Percentiles rank a stretch among this genome's conserved stretches.
These are phyloP conservation scores for Odobenus rosmarus DNA, from an alignment of 2,113 vertebrate genomes.

Conservation along the genomic window DNA sequence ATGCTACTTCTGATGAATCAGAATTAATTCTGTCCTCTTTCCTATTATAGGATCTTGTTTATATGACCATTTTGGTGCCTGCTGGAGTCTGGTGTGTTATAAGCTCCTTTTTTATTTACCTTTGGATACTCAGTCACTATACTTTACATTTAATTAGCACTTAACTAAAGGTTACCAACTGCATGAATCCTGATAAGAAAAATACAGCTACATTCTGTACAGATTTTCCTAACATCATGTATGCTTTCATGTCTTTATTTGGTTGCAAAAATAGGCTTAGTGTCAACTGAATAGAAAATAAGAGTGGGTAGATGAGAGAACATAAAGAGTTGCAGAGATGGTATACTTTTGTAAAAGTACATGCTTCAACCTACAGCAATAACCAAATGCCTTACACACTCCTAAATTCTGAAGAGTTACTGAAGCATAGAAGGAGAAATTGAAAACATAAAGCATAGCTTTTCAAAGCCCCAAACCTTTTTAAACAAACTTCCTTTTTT, in stretches of 20 bases:
- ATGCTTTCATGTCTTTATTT: neutral
- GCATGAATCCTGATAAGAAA: slow-evolving; percentile 34
- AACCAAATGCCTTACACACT: slow-evolving; percentile 6
- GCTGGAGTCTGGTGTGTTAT: neutral
- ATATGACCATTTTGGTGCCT: neutral
- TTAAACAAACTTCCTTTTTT: slow-evolving; percentile 55
- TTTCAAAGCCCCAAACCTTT: slow-evolving; percentile 60
- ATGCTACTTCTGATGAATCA: neutral
- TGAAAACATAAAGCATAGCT: slow-evolving; percentile 58
- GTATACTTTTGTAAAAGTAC: neutral
- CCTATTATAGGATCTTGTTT: neutral
- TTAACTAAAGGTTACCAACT: neutral
- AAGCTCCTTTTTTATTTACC: neutral
- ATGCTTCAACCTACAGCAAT: slow-evolving; percentile 18
- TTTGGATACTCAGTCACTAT: neutral
- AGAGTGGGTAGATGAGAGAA: neutral
- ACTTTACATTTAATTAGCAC: neutral
- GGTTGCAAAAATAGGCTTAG: neutral
- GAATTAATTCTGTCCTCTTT: neutral
- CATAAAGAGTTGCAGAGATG: slow-evolving; percentile 3
- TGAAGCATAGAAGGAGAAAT: slow-evolving; percentile 57
- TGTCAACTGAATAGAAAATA: neutral
- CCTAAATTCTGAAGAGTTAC: slow-evolving; percentile 59
- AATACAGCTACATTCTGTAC: neutral
- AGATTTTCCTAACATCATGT: neutral